A percentile compares a stretch with the other conserved stretches of the same genome.
Evolutionary conservation across 2,797 vertebrate species (phyloP).

Genomic region (Acrossocheilus fasciatus): DNA sequence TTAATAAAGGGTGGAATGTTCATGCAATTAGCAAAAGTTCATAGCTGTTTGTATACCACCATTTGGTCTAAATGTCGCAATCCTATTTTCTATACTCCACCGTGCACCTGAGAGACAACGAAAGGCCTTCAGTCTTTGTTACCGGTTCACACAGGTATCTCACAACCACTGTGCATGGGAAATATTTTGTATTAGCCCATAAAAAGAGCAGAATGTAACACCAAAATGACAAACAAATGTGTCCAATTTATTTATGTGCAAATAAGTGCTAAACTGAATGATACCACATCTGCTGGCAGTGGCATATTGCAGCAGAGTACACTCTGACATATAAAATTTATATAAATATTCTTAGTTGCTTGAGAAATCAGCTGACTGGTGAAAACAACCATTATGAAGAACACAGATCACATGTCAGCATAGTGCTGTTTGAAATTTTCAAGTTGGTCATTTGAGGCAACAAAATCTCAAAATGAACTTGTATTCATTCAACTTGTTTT

Average conservation of each 20-base stretch:
- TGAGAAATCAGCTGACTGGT: background rate
- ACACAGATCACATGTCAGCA: background rate
- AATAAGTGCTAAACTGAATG: background rate
- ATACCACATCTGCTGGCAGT: background rate
- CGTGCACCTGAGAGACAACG: constrained; percentile 17
- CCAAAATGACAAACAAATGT: background rate
- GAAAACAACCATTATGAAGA: background rate
- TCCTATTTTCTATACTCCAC: background rate
- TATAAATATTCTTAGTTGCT: background rate
- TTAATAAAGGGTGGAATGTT: no score
- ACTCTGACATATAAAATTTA: background rate
- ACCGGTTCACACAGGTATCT: background rate
- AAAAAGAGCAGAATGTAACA: background rate
- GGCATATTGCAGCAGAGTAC: background rate
- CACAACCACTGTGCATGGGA: constrained; percentile 5
- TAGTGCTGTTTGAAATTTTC: no score
- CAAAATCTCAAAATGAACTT: no score
- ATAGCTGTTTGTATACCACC: accelerated
- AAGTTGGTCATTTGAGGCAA: no score
- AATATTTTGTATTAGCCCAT: constrained; percentile 16
- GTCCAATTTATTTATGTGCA: background rate
- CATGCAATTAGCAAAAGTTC: background rate
- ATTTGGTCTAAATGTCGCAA: background rate
- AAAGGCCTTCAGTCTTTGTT: background rate
- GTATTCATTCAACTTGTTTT: no score